These are phyloP conservation scores for Edolisoma coerulescens DNA, from an alignment of 2,113 vertebrate genomes.

Conservation along the genomic window DNA sequence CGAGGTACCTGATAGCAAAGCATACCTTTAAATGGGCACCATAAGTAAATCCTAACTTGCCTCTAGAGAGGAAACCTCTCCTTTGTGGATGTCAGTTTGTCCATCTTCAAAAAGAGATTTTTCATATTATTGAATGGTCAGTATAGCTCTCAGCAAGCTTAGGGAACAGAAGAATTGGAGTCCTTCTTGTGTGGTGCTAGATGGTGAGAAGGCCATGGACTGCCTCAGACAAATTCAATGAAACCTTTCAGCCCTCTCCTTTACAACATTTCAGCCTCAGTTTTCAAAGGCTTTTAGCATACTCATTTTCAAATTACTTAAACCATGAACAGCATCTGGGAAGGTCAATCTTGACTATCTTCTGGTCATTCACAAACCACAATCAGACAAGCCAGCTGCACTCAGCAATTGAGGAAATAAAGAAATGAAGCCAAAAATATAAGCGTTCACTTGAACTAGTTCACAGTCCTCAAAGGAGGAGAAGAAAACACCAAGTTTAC, in stretches of 20 bases:
- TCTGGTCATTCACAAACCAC: background rate
- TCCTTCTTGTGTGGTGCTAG: background rate
- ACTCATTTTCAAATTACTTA: background rate
- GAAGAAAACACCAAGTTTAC: background rate
- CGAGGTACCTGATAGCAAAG: background rate
- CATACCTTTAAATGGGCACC: background rate
- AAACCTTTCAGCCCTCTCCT: background rate
- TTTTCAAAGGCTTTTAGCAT: background rate
- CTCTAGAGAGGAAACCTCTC: conserved; percentile 22
- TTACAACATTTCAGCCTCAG: background rate
- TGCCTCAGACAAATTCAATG: background rate
- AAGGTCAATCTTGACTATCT: background rate
- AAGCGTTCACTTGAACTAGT: background rate
- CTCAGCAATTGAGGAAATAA: background rate
- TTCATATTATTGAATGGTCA: background rate
- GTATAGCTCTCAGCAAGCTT: background rate
- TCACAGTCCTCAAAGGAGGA: background rate
- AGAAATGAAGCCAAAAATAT: background rate
- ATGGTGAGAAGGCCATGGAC: background rate
- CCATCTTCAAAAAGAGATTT: conserved; percentile 34
- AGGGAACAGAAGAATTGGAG: background rate
- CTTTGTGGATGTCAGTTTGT: conserved; percentile 9
- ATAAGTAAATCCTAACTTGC: conserved; percentile 14
- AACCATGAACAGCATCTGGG: background rate
- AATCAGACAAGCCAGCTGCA: background rate